Evolutionary conservation across 2,888 invertebrate genomes (phyloP).

Genomic region (Sminthurinus aureus): DNA sequence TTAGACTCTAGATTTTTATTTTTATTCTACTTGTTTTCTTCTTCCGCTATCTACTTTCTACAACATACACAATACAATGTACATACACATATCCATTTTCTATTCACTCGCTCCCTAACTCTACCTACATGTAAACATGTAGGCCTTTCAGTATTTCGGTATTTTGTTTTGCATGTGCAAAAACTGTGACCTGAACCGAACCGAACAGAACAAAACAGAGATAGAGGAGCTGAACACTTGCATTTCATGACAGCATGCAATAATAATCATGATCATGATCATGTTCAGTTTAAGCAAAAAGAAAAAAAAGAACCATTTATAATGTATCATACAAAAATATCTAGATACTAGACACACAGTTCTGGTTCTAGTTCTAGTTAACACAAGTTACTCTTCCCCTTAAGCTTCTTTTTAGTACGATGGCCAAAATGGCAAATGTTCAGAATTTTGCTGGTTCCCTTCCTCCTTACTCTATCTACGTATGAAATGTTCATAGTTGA

Average conservation of each 20-base stretch:
- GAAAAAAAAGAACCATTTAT: too few relatives aligned
- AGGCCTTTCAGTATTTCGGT: too few relatives aligned
- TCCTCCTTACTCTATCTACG: neutral
- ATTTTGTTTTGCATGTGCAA: too few relatives aligned
- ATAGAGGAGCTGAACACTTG: constrained; percentile 1
- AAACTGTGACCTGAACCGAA: too few relatives aligned
- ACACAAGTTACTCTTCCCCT: neutral
- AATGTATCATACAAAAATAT: neutral
- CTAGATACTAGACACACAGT: too few relatives aligned
- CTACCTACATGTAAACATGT: too few relatives aligned
- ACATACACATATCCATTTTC: neutral
- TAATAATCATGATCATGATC: constrained; percentile 10
- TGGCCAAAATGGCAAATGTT: constrained; percentile 36
- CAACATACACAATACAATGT: neutral
- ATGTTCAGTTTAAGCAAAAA: too few relatives aligned
- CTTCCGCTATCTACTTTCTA: neutral
- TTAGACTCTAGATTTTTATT: neutral
- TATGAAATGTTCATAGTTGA: too few relatives aligned
- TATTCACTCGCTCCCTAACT: neutral
- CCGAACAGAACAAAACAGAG: too few relatives aligned
- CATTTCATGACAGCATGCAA: constrained; percentile 24
- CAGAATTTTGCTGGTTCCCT: constrained; percentile 18
- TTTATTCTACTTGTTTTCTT: neutral
- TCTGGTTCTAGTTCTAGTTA: neutral
- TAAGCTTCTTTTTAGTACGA: neutral